Base-by-base conservation (phyloP, 2,113 vertebrate genomes). In the Mobula birostris region DNA sequence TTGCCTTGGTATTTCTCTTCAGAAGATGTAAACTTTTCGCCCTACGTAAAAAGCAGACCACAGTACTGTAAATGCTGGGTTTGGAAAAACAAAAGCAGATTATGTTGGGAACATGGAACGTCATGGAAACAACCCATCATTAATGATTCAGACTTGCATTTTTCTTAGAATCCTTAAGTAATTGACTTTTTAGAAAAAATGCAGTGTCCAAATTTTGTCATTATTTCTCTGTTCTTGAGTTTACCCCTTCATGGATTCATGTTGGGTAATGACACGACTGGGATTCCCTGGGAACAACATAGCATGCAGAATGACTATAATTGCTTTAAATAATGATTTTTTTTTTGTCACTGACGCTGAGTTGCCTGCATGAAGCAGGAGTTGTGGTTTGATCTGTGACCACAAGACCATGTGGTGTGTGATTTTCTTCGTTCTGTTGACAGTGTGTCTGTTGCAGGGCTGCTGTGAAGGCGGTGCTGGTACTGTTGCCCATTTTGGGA, bases 401-500 rank as follows among this genome's bases (percentile, higher is more conserved):
- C 58, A 87, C 12, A 40, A 70, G 88, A 24, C 63, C 29, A 70
- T 36, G n/a, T 17, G 40, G 19, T 74, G 70, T 1, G 40, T 56
- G 48, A 5, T 29, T 76, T 90, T 5, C 58, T 56, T 93, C 21
- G 56, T 74, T 8, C 94, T 56, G 36, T 92, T 72, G 85, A 24
- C 74, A 63, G 82, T 66, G n/a, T 15, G 56, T 94, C 78, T 94
- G 82, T 94, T 88, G 58, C 95, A 97, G 97, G 95, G 96, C 97
- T 36, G 97, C 97, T 14, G 96, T 97, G 87, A 97, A 97, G 95
- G 97, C 97, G 1, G 96, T 97, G 72, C 78, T 97, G 95, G 96
- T 97, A 94, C 94, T 97, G 94, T 95, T 97, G 94, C 97, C 97
- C 58, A 97, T 97, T 94, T 96, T 97, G 7, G 97, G 97, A 94